Evolutionary conservation across 2,797 vertebrate species (phyloP).

Genomic region (Peromyscus aztecus): DNA sequence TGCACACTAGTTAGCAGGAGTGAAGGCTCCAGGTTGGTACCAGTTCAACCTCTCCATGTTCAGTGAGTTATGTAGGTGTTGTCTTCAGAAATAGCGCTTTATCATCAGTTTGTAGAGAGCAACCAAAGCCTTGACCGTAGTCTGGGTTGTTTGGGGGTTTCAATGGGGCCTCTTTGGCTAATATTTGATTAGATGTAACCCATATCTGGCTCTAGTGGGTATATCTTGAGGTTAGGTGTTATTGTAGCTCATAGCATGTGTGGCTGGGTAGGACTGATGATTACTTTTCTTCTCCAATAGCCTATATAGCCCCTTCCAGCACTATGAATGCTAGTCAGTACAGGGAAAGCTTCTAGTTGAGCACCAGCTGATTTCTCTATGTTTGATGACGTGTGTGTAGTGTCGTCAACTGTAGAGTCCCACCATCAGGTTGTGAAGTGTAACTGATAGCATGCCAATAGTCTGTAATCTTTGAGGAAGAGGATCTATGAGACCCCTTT

Average conservation of each 20-base stretch:
- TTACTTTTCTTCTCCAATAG: neutral
- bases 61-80: neutral
- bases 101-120: neutral
- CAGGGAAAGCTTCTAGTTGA: neutral
- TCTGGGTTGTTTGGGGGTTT: neutral
- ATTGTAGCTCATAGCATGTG: neutral
- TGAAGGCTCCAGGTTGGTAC: neutral
- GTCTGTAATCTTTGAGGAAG: neutral
- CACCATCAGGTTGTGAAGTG: neutral
- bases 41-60: neutral
- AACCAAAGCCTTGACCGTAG: neutral
- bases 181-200: neutral
- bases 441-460: neutral
- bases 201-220: neutral
- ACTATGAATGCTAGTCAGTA: neutral
- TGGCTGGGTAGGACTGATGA: neutral
- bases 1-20: neutral
- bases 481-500: neutral
- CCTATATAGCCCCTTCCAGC: neutral
- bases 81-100: neutral
- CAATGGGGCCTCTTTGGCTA: neutral
- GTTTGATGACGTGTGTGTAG: neutral
- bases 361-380: neutral
- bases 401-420: neutral
- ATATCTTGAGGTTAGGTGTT: neutral